Conservation (phyloP, 2,888 invertebrate species). For the Acholoe squamosa region DNA sequence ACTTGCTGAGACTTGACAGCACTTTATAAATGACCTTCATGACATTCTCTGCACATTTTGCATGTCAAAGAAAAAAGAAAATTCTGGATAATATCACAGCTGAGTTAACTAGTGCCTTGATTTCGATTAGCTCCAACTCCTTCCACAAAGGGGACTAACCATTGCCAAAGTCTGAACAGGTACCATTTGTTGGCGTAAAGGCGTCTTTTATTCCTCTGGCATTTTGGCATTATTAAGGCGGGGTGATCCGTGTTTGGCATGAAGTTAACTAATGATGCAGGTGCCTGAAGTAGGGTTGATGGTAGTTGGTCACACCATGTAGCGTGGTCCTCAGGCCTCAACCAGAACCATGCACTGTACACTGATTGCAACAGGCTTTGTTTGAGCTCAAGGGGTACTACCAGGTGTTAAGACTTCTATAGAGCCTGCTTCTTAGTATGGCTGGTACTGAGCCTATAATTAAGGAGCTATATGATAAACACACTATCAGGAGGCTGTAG, state of each 20-base stretch:
- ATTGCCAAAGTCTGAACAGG: not conserved
- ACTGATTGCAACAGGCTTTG: not conserved
- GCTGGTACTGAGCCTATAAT: not conserved
- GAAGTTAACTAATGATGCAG: slow-evolving; percentile 45
- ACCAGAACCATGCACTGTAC: not conserved
- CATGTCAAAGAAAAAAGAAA: too few relatives aligned
- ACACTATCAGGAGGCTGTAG: not conserved
- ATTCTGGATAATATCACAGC: too few relatives aligned
- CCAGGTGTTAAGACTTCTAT: not conserved
- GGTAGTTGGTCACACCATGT: slow-evolving; percentile 32
- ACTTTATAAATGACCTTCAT: too few relatives aligned
- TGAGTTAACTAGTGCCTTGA: too few relatives aligned
- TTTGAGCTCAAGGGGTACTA: not conserved
- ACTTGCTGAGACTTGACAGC: too few relatives aligned
- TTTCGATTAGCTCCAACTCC: too few relatives aligned
- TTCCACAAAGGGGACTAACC: not conserved
- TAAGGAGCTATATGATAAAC: not conserved
- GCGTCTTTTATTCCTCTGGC: slow-evolving; percentile 12
- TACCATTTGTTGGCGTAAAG: slow-evolving; percentile 13
- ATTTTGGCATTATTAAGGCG: slow-evolving; percentile 30
- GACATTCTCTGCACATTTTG: too few relatives aligned
- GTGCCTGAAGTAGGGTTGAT: not conserved
- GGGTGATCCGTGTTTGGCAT: slow-evolving; percentile 34
- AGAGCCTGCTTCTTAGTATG: not conserved
- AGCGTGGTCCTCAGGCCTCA: not conserved